Conservation (phyloP, 1,140 invertebrate species). For the Brachionus rubens region DNA sequence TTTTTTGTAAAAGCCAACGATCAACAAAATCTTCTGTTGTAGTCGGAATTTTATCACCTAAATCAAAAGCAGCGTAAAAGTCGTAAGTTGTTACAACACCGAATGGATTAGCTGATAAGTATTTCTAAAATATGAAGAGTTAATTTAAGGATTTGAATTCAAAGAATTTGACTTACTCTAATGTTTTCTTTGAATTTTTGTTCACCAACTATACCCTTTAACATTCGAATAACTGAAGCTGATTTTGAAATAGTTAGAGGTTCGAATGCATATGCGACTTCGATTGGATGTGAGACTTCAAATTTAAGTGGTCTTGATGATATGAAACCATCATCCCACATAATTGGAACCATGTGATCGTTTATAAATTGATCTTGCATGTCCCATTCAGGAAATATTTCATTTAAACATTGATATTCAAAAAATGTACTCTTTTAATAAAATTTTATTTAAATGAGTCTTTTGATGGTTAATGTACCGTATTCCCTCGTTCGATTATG, state of each 20-base stretch:
- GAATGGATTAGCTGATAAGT: background rate
- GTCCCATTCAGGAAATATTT: slow-evolving; percentile 77
- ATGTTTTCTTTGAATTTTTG: background rate
- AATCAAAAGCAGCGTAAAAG: slow-evolving; percentile 22
- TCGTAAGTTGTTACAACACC: background rate
- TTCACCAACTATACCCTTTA: slow-evolving; percentile 24
- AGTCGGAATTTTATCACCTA: background rate
- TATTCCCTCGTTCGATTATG: too few species aligned
- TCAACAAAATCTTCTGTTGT: slow-evolving; percentile 30
- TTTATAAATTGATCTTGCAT: slow-evolving; percentile 57
- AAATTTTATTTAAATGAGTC: background rate
- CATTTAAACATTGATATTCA: slow-evolving; percentile 53
- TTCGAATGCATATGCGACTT: background rate
- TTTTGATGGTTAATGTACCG: background rate
- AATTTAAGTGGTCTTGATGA: slow-evolving; percentile 15
- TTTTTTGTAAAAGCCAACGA: slow-evolving; percentile 6
- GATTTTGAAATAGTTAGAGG: slow-evolving; percentile 13
- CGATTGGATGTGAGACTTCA: background rate
- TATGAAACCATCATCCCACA: slow-evolving; percentile 40
- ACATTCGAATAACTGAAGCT: slow-evolving; percentile 9
- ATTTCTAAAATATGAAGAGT: background rate
- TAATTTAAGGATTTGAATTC: background rate
- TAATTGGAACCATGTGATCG: slow-evolving; percentile 17
- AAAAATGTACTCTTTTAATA: slow-evolving; percentile 47
- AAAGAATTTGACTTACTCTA: background rate